These are phyloP conservation scores for Salvator merianae DNA, from an alignment of 2,113 vertebrate species.

Conservation along the genomic window DNA sequence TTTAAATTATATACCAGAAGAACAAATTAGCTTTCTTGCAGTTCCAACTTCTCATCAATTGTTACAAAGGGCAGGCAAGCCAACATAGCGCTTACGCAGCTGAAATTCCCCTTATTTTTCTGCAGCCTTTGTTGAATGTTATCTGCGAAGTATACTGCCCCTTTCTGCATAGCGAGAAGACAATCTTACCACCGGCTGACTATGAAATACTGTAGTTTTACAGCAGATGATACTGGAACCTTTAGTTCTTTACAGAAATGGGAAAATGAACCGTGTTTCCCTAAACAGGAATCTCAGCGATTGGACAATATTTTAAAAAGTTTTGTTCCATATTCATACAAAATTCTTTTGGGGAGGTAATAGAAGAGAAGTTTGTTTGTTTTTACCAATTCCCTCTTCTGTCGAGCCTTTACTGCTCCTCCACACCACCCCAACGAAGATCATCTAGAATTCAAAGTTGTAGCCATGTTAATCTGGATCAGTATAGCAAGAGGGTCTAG, in stretches of 20 bases:
- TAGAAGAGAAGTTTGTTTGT: too few species aligned
- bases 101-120: not conserved
- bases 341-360: not conserved
- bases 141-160: not conserved
- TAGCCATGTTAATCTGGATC: too few species aligned
- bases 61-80: slow-evolving; percentile 4
- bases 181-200: not conserved
- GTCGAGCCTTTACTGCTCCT: too few species aligned
- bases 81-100: not conserved
- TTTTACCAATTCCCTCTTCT: too few species aligned
- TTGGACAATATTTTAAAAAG: too few species aligned
- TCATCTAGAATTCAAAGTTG: too few species aligned
- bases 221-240: too few species aligned
- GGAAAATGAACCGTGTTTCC: not conserved
- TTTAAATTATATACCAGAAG: not conserved
- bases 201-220: not conserved
- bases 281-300: not conserved
- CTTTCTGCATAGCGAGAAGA: not conserved
- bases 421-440: too few species aligned
- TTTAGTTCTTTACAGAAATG: not conserved
- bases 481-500: too few species aligned
- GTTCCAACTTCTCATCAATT: not conserved
- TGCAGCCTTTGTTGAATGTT: not conserved
- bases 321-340: not conserved
- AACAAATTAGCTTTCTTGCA: not conserved